A percentile compares a stretch with the other conserved stretches of the same genome.
phyloP scores from a whole-genome alignment of 2,888 invertebrate genomes.

The Gisinianus flammeolus region DNA sequence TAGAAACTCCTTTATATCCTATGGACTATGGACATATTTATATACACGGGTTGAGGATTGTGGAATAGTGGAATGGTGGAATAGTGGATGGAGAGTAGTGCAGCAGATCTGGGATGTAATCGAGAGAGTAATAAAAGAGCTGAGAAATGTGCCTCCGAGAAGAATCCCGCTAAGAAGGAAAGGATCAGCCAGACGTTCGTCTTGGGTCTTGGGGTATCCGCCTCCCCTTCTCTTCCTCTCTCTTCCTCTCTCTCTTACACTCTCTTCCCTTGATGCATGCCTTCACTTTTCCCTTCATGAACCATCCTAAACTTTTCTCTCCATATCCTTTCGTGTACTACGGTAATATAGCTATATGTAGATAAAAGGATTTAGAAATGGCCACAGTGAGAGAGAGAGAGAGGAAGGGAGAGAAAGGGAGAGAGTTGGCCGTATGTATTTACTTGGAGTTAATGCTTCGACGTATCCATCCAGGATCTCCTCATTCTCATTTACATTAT shows the following conservation, averaged over 20 bases:
- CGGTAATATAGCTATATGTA: background rate
- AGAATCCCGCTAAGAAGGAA: constrained; percentile 13
- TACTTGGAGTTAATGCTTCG: constrained; percentile 5
- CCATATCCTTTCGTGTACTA: background rate
- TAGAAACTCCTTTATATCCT: too few relatives aligned
- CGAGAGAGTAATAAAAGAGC: constrained; percentile 12
- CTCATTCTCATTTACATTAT: background rate
- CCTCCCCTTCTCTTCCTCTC: background rate
- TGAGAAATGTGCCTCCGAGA: constrained; percentile 8
- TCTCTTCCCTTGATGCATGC: background rate
- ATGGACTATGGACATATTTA: background rate
- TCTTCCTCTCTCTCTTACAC: background rate
- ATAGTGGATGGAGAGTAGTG: too few relatives aligned
- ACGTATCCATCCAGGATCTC: background rate
- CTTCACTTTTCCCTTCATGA: background rate
- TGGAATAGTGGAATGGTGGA: too few relatives aligned
- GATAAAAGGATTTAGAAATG: too few relatives aligned
- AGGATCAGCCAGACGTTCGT: background rate
- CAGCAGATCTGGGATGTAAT: too few relatives aligned
- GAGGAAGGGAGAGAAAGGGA: too few relatives aligned
- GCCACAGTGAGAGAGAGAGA: too few relatives aligned
- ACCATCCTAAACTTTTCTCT: background rate
- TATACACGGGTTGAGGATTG: background rate
- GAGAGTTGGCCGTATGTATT: too few relatives aligned
- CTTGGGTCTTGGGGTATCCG: too few relatives aligned